Evolutionary conservation across 2,113 vertebrate species (phyloP), one percentile per base, ranked within the genome.

Genomic region (Scomber japonicus): DNA sequence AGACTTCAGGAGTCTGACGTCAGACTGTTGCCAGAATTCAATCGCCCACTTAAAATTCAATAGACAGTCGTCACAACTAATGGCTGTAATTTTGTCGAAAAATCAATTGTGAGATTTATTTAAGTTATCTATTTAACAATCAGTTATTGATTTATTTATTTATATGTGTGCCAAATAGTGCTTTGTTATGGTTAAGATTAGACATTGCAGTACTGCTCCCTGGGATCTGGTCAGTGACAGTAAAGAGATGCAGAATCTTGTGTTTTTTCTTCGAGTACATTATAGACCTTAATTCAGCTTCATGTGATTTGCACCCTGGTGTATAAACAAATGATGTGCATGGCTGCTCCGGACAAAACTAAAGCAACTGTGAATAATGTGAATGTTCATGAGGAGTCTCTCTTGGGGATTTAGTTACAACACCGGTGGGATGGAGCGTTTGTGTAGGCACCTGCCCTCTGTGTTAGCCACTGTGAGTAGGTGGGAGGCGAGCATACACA

Each of bases 381-480:
- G 56, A 46, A 73, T 54, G 27, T 57, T 75, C 19, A 9, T 61
- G 35, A 31, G 56, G 40, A n/a, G 40, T 51, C 70, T 40, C 64
- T 79, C 57, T 19, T 8, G 8, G 67, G 75, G 63, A 75, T 74
- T 78, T n/a, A 8, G 56, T 49, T 65, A 12, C 44, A 67, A 19
- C 73, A 74, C 40, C 65, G 54, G 83, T 85, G 71, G 80, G 74
- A 77, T 74, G 65, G 61, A 77, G 65, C 48, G 8, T 84, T 57
- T 75, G 75, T 75, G 83, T 69, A 53, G 81, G 82, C 74, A 59
- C 75, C 70, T 66, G 55, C 48, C 62, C 57, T 82, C 51, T 65
- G 45, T 72, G 77, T 66, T 56, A 59, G 76, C 48, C 60, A 57
- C 48, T 53, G 75, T 71, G 81, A 69, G 83, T 85, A 74, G 88